These are phyloP conservation scores for Pristionchus fissidentatus DNA, from an alignment of 2,888 invertebrate species.

Conservation along the genomic window DNA sequence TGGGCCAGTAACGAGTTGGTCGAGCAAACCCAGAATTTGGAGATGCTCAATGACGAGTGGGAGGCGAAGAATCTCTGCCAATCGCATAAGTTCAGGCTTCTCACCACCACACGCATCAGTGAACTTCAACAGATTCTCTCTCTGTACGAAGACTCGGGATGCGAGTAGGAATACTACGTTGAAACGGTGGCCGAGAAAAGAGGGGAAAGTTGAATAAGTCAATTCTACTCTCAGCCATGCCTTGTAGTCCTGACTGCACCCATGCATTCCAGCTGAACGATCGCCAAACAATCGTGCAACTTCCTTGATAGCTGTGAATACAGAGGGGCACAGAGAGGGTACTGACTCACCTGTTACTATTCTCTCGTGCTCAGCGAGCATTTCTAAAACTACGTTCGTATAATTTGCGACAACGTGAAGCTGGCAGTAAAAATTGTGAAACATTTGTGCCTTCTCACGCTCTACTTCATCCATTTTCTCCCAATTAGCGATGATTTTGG, in stretches of 20 bases:
- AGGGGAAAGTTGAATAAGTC: not conserved
- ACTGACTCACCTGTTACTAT: not conserved
- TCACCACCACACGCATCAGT: not conserved
- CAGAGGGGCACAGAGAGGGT: slow-evolving; percentile 6
- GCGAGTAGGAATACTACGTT: not conserved
- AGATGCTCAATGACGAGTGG: not conserved
- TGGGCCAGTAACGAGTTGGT: slow-evolving; percentile 12
- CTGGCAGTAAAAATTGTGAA: not conserved
- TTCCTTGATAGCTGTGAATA: not conserved
- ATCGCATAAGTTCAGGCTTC: not conserved
- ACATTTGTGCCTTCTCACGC: not conserved
- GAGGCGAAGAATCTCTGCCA: not conserved
- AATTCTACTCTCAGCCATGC: not conserved
- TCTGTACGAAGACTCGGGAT: not conserved
- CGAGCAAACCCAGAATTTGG: not conserved
- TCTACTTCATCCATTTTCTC: not conserved
- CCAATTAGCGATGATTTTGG: not conserved
- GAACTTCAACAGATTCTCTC: not conserved
- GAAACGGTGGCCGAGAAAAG: not conserved
- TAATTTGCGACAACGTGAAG: not conserved
- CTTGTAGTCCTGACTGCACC: not conserved
- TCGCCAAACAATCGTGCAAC: slow-evolving; percentile 9
- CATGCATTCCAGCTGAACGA: not conserved
- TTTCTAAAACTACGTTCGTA: not conserved
- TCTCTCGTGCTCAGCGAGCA: slow-evolving; percentile 10